These are phyloP conservation scores for Fabriciana adippe DNA, from an alignment of 2,888 invertebrate species.

Conservation along the genomic window DNA sequence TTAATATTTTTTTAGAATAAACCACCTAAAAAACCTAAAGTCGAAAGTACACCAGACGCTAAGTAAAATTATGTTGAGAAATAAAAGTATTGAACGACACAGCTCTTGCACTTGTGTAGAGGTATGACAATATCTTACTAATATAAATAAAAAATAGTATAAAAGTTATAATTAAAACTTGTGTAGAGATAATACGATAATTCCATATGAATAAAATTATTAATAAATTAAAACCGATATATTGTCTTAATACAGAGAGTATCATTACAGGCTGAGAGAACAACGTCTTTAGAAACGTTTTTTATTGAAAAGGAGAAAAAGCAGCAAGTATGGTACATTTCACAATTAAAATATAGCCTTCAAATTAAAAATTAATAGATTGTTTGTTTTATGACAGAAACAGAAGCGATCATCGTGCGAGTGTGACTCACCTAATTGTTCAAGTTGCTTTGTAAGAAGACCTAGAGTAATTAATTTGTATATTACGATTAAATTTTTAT, in stretches of 20 bases:
- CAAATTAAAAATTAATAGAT: background rate
- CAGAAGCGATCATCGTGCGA: slow-evolving; percentile 47
- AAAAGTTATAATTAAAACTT: slow-evolving; percentile 27
- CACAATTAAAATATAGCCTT: too few relatives aligned
- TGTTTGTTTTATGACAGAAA: slow-evolving; percentile 33
- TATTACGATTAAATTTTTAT: background rate
- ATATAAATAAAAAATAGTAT: slow-evolving; percentile 6
- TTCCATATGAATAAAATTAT: background rate
- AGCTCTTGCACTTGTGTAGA: slow-evolving; percentile 38
- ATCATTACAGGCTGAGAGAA: slow-evolving; percentile 8
- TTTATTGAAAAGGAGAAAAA: slow-evolving; percentile 24
- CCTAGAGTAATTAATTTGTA: slow-evolving; percentile 44
- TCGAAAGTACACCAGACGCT: too few relatives aligned
- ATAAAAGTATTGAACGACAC: slow-evolving; percentile 23
- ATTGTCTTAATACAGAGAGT: background rate
- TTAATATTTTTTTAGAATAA: too few relatives aligned
- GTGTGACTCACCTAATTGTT: slow-evolving; percentile 47
- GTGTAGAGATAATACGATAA: slow-evolving; percentile 31
- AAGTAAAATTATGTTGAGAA: slow-evolving; percentile 35
- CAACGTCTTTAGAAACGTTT: slow-evolving; percentile 22
- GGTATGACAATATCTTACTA: slow-evolving; percentile 25
- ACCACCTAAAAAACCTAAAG: too few relatives aligned
- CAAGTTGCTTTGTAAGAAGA: slow-evolving; percentile 49
- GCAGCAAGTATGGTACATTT: slow-evolving; percentile 22
- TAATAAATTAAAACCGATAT: background rate